Evolutionary conservation across 2,113 vertebrate species (phyloP).

Genomic region (Plectropomus leopardus): DNA sequence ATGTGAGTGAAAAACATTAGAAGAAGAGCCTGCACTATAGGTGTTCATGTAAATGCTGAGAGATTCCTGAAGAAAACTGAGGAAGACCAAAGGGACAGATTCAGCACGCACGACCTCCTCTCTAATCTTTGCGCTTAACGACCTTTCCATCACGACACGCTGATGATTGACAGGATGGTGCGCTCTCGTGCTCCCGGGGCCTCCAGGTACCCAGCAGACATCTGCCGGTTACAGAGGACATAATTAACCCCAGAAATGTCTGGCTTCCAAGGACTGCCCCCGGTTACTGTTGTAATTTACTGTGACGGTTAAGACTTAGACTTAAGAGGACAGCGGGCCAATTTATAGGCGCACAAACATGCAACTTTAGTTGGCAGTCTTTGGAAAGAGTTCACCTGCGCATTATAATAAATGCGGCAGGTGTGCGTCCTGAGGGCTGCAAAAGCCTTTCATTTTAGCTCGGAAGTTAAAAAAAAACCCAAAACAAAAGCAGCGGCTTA

Average conservation of each 20-base stretch:
- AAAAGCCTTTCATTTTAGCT: background rate
- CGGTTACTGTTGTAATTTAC: background rate
- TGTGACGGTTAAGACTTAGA: background rate
- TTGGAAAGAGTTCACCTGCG: background rate
- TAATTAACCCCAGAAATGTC: constrained; percentile 58
- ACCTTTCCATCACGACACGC: constrained; percentile 57
- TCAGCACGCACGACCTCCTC: constrained; percentile 28
- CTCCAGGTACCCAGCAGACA: constrained; percentile 29
- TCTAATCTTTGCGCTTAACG: constrained; percentile 46
- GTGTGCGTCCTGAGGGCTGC: background rate
- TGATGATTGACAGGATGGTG: constrained; percentile 63
- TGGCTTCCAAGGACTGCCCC: constrained; percentile 16
- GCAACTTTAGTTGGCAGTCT: constrained; percentile 27
- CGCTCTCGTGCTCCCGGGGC: constrained; percentile 20
- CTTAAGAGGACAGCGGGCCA: background rate
- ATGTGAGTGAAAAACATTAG: background rate
- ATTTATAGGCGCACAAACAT: background rate
- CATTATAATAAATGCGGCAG: background rate
- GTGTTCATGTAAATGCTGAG: background rate
- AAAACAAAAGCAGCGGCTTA: background rate
- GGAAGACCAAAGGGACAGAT: background rate
- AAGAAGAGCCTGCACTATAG: background rate
- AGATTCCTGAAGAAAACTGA: background rate
- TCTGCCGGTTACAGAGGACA: constrained; percentile 21
- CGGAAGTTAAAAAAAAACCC: background rate